phyloP scores from a whole-genome alignment of 2,797 vertebrate genomes.

The Leptatherina wallacei region DNA sequence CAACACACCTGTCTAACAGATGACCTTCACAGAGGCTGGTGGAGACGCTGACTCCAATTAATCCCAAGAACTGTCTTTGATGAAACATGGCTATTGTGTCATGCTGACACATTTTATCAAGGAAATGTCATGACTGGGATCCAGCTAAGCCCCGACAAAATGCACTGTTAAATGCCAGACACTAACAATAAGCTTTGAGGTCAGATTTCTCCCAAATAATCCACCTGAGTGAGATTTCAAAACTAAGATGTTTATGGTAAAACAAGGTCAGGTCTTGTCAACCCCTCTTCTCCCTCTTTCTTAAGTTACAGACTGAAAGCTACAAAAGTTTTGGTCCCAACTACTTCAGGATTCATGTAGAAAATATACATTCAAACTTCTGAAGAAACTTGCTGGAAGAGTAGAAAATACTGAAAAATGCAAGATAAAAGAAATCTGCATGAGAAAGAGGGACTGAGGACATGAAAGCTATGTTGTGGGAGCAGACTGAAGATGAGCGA shows the following conservation, averaged over 20 bases:
- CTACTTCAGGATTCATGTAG: constrained; percentile 85
- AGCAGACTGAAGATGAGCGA: constrained; percentile 19
- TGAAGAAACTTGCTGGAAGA: constrained; percentile 84
- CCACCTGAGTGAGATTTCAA: constrained; percentile 41
- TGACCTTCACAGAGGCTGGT: constrained; percentile 7
- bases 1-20: constrained; percentile 17
- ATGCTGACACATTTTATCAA: constrained; percentile 28
- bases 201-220: constrained; percentile 27
- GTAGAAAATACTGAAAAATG: constrained; percentile 54
- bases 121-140: constrained; percentile 49
- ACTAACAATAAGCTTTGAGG: constrained; percentile 30
- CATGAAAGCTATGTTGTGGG: constrained; percentile 18
- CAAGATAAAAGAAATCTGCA: constrained; percentile 31
- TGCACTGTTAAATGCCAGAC: constrained; percentile 44
- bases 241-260: constrained; percentile 44
- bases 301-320: constrained; percentile 59
- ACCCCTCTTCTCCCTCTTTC: constrained; percentile 42
- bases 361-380: constrained; percentile 93
- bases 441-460: constrained; percentile 36
- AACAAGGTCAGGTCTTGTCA: constrained; percentile 46
- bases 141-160: constrained; percentile 44
- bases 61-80: constrained; percentile 32
- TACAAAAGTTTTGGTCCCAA: constrained; percentile 89
- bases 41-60: constrained; percentile 38
- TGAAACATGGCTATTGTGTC: constrained; percentile 25